Conservation (phyloP, 2,888 invertebrate species). For the Slavum lentiscoides region DNA sequence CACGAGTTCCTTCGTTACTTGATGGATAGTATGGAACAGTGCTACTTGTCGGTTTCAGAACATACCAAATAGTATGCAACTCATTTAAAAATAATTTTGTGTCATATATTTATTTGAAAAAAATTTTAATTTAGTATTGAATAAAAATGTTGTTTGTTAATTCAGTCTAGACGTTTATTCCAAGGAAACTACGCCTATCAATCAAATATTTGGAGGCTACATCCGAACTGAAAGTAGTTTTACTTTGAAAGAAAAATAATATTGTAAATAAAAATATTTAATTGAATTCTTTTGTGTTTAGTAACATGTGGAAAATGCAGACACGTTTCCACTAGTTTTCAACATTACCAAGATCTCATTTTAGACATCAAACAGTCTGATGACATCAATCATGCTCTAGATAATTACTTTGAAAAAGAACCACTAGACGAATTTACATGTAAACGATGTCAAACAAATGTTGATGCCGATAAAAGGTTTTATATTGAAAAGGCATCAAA, state of each 20-base stretch:
- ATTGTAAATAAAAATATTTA: slow-evolving; percentile 7
- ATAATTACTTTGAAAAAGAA: slow-evolving; percentile 87
- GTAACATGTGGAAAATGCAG: slow-evolving; percentile 88
- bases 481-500: slow-evolving; percentile 88
- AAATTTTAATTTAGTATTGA: background rate
- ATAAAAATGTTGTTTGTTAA: slow-evolving; percentile 10
- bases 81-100: background rate
- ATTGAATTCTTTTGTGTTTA: slow-evolving; percentile 58
- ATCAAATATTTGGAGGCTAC: slow-evolving; percentile 96
- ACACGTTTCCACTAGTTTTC: slow-evolving; percentile 91
- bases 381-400: slow-evolving; percentile 85
- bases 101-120: background rate
- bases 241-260: too few species aligned
- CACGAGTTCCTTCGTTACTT: slow-evolving; percentile 94
- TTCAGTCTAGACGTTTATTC: slow-evolving; percentile 78
- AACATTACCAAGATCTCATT: slow-evolving; percentile 92
- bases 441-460: slow-evolving; percentile 89
- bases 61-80: slow-evolving; percentile 63
- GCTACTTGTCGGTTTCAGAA: slow-evolving; percentile 74
- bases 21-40: slow-evolving; percentile 92
- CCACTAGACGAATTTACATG: slow-evolving; percentile 83
- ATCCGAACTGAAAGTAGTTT: slow-evolving; percentile 75
- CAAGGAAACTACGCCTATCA: slow-evolving; percentile 93
- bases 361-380: slow-evolving; percentile 83
- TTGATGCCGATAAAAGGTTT: slow-evolving; percentile 92